These are phyloP conservation scores for Piscicola geometra DNA, from an alignment of 2,888 invertebrate genomes.

Conservation along the genomic window DNA sequence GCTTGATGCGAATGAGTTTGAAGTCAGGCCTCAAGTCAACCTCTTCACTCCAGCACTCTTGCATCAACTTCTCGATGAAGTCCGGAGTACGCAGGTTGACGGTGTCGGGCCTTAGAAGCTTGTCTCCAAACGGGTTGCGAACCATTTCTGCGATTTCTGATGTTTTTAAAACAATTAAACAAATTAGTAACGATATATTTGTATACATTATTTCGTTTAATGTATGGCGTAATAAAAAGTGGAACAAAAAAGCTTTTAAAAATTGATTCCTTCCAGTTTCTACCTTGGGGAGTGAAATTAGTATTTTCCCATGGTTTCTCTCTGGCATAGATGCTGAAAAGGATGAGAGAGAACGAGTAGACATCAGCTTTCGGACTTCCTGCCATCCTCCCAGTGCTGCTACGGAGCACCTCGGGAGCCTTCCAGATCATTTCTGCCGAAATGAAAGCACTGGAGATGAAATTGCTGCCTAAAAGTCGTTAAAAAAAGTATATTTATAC, in stretches of 20 bases:
- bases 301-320: constrained; percentile 59
- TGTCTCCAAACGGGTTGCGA: constrained; percentile 46
- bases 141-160: constrained; percentile 53
- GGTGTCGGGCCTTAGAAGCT: constrained; percentile 58
- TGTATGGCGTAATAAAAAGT: background rate
- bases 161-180: constrained; percentile 30
- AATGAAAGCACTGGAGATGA: too few species aligned
- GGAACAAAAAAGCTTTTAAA: too few species aligned
- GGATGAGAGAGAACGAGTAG: constrained; percentile 83
- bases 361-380: constrained; percentile 60
- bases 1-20: constrained; percentile 75
- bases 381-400: constrained; percentile 43
- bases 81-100: constrained; percentile 74
- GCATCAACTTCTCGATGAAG: constrained; percentile 63
- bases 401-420: constrained; percentile 71
- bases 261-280: too few species aligned
- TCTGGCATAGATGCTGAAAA: constrained; percentile 64
- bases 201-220: background rate
- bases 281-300: constrained; percentile 63
- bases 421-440: constrained; percentile 24
- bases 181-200: background rate
- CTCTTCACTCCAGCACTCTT: constrained; percentile 89
- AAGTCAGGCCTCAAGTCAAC: constrained; percentile 84
- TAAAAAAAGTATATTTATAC: too few species aligned
- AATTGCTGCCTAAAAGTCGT: too few species aligned